Evolutionary conservation across 1,140 invertebrate species (phyloP).

Genomic region (Drosophila parvula): DNA sequence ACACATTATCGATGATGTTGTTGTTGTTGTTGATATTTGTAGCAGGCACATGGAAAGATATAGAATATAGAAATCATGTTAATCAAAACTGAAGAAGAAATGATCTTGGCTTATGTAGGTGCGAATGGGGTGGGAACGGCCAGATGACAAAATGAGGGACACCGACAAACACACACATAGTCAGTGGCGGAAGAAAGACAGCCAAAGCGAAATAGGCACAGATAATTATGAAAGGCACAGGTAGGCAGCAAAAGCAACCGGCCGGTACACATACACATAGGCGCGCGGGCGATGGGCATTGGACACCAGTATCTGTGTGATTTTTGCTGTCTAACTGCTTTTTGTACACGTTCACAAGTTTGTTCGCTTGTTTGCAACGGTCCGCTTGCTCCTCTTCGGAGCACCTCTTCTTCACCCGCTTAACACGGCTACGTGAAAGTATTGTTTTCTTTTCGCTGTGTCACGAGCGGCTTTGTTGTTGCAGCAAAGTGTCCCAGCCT

Average conservation of each 20-base stretch:
- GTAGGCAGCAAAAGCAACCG: conserved; percentile 71
- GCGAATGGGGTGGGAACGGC: conserved; percentile 25
- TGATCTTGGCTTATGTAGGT: conserved; percentile 18
- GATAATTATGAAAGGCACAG: conserved; percentile 77
- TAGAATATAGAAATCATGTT: conserved; percentile 27
- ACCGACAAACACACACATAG: conserved; percentile 11
- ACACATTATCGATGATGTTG: conserved; percentile 39
- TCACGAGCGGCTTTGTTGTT: conserved; percentile 59
- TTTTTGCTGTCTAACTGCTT: conserved; percentile 69
- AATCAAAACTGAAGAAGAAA: conserved; percentile 15
- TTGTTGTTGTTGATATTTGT: conserved; percentile 24
- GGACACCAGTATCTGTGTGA: conserved; percentile 26
- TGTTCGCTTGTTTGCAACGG: conserved; percentile 64
- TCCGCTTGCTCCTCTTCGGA: conserved; percentile 43
- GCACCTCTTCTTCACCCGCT: conserved; percentile 42
- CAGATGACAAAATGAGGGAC: conserved; percentile 27
- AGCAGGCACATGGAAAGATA: conserved; percentile 51
- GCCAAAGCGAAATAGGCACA: conserved; percentile 63
- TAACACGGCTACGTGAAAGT: conserved; percentile 63
- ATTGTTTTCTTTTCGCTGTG: conserved; percentile 76
- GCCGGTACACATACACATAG: conserved; percentile 58
- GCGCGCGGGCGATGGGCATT: conserved; percentile 13
- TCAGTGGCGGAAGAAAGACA: conserved; percentile 26
- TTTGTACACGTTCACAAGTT: conserved; percentile 80
- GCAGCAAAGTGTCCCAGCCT: conserved; percentile 69